A percentile compares a stretch with the other conserved stretches of the same genome.
These are phyloP conservation scores for Hirtodrosophila trivittata DNA, from an alignment of 2,888 invertebrate genomes.

Conservation along the genomic window DNA sequence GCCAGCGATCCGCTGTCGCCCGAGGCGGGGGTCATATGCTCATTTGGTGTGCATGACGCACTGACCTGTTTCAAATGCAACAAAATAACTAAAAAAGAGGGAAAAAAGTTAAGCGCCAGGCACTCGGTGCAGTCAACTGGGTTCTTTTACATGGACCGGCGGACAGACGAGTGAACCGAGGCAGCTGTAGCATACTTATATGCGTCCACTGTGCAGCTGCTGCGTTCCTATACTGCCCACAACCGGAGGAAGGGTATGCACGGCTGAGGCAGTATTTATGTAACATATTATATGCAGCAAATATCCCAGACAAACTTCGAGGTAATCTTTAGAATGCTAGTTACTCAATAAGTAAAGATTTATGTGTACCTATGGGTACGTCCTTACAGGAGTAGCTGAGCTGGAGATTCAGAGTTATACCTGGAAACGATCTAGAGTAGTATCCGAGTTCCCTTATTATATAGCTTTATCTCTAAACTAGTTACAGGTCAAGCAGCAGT, in stretches of 20 bases:
- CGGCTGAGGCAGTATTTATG: conserved; percentile 4
- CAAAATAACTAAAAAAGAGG: conserved; percentile 18
- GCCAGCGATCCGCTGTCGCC: not conserved
- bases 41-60: conserved; percentile 77
- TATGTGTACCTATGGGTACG: too few relatives aligned
- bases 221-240: not conserved
- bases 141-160: conserved; percentile 25
- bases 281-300: too few relatives aligned
- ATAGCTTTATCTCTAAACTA: too few relatives aligned
- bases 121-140: conserved; percentile 68
- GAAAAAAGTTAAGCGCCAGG: conserved; percentile 31
- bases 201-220: conserved; percentile 19
- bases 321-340: too few relatives aligned
- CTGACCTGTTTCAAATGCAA: conserved; percentile 77
- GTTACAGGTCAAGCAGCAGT: conserved; percentile 11
- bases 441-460: too few relatives aligned
- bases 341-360: too few relatives aligned
- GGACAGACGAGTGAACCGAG: conserved; percentile 5
- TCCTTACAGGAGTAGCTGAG: too few relatives aligned
- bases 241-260: not conserved
- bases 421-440: too few relatives aligned
- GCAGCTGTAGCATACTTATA: conserved; percentile 56
- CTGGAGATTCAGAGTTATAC: too few relatives aligned
- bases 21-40: conserved; percentile 62
- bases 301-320: too few relatives aligned